phyloP scores from a whole-genome alignment of 2,113 vertebrate genomes.

The Capreolus pygargus region DNA sequence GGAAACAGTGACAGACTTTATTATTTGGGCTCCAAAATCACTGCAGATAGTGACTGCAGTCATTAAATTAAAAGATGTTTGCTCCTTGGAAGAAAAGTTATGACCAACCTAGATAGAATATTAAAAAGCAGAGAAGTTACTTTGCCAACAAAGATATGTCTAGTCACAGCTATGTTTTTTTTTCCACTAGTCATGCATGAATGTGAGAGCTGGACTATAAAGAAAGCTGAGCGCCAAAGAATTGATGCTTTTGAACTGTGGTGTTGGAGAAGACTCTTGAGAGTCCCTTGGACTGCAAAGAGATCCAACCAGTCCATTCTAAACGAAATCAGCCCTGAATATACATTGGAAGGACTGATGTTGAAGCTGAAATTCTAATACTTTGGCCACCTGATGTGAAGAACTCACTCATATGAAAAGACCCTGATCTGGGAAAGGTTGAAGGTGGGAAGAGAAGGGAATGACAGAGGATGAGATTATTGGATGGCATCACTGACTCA shows the following conservation, averaged over 20 bases:
- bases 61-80: background rate
- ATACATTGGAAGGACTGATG: background rate
- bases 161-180: background rate
- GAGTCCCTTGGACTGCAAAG: background rate
- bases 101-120: background rate
- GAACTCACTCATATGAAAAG: background rate
- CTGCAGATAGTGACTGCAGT: background rate
- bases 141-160: background rate
- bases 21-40: background rate
- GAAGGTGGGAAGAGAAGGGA: background rate
- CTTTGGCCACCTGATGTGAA: background rate
- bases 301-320: background rate
- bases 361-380: background rate
- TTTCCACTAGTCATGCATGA: background rate
- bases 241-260: background rate
- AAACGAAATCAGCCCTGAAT: background rate
- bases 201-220: background rate
- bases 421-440: background rate
- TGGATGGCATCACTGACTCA: background rate
- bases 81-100: background rate
- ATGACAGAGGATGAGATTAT: background rate
- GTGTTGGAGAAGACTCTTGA: background rate
- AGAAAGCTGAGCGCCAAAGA: background rate
- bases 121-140: background rate
- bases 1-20: background rate